A percentile compares a stretch with the other conserved stretches of the same genome.
These are phyloP conservation scores for Menidia menidia DNA, from an alignment of 2,797 vertebrate genomes.

Conservation along the genomic window DNA sequence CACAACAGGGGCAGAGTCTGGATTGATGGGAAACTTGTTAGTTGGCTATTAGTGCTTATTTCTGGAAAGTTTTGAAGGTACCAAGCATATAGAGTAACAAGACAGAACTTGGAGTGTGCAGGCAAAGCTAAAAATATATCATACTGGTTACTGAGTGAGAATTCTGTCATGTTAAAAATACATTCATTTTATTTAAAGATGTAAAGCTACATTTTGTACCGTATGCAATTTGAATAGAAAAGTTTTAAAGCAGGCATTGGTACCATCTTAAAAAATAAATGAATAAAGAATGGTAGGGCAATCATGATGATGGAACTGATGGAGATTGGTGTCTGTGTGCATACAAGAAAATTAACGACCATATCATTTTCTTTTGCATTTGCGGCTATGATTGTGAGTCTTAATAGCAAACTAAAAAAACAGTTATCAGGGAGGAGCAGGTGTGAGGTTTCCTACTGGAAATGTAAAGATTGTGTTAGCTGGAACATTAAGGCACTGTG, in stretches of 20 bases:
- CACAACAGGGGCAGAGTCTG: conserved; percentile 22
- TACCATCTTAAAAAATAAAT: not conserved
- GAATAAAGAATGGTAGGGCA: not conserved
- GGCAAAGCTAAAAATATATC: not conserved
- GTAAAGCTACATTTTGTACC: not conserved
- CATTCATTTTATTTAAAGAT: not conserved
- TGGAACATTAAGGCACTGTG: conserved; percentile 16
- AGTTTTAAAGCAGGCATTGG: not conserved
- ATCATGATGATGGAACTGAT: not conserved
- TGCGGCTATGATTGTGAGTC: conserved; percentile 6
- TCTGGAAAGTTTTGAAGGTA: conserved; percentile 26
- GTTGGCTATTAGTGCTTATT: conserved; percentile 19
- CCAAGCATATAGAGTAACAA: conserved; percentile 16
- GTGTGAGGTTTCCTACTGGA: not conserved
- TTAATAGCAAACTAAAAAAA: conserved; percentile 1
- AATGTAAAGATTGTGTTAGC: not conserved
- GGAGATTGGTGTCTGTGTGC: not conserved
- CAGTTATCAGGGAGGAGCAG: conserved; percentile 10
- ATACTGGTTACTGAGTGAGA: not conserved
- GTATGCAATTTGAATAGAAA: not conserved
- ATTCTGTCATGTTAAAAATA: not conserved
- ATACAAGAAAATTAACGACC: not conserved
- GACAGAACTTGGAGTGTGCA: conserved; percentile 3
- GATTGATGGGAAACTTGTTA: conserved; percentile 30
- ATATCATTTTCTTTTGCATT: not conserved